These are phyloP conservation scores for Alloscopus bannaensis DNA, from an alignment of 2,888 invertebrate species.

Conservation along the genomic window DNA sequence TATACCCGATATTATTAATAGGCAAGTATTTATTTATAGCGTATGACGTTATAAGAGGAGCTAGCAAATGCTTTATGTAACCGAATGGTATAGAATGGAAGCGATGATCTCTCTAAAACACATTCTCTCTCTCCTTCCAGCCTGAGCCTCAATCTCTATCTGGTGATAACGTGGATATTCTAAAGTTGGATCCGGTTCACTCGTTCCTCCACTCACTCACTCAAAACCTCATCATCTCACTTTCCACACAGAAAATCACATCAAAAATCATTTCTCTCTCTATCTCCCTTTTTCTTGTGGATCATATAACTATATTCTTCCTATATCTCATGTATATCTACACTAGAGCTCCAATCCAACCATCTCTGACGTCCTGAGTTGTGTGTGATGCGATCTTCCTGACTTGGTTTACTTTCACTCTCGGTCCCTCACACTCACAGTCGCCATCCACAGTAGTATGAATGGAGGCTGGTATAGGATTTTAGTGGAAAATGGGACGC, in stretches of 20 bases:
- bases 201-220: conserved; percentile 56
- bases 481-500: conserved; percentile 43
- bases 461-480: not conserved
- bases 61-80: too few species aligned
- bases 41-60: too few species aligned
- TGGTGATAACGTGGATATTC: conserved; percentile 38
- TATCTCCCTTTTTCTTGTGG: too few species aligned
- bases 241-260: conserved; percentile 63
- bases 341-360: too few species aligned
- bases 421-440: not conserved
- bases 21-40: too few species aligned
- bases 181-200: conserved; percentile 63
- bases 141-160: too few species aligned
- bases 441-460: not conserved
- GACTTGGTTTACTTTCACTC: conserved; percentile 59
- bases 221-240: conserved; percentile 69
- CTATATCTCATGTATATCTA: too few species aligned
- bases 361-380: too few species aligned
- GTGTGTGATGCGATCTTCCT: conserved; percentile 27
- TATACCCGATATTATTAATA: too few species aligned
- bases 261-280: conserved; percentile 63
- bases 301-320: too few species aligned
- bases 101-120: too few species aligned
- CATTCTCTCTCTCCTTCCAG: conserved; percentile 17
- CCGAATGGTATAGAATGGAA: too few species aligned